Evolutionary conservation across 2,888 invertebrate species (phyloP).

Genomic region (Atherix ibis): DNA sequence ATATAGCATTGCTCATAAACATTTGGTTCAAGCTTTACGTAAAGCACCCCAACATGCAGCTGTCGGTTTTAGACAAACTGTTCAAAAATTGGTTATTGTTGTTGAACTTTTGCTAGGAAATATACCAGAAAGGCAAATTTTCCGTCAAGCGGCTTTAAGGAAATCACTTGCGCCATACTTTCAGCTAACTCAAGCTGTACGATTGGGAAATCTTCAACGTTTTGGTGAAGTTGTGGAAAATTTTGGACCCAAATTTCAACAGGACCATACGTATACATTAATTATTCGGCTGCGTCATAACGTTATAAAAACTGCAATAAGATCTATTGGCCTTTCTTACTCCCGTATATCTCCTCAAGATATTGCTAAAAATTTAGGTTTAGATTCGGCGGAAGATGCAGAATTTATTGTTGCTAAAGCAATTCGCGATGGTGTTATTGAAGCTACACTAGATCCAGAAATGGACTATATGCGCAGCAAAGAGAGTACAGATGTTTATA

Average conservation of each 20-base stretch:
- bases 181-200: constrained; percentile 91
- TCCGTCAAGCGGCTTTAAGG: constrained; percentile 78
- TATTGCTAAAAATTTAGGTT: constrained; percentile 81
- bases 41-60: constrained; percentile 97
- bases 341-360: constrained; percentile 90
- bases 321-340: constrained; percentile 91
- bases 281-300: constrained; percentile 93
- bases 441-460: constrained; percentile 90
- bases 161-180: constrained; percentile 89
- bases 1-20: constrained; percentile 94
- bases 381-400: constrained; percentile 94
- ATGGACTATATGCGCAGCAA: constrained; percentile 94
- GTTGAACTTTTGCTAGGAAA: constrained; percentile 92
- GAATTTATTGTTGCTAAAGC: constrained; percentile 98
- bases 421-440: constrained; percentile 95
- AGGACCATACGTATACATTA: constrained; percentile 89
- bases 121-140: constrained; percentile 91
- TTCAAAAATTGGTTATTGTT: constrained; percentile 86
- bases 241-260: constrained; percentile 80
- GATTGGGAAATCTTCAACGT: constrained; percentile 83
- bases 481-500: constrained; percentile 92
- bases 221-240: constrained; percentile 88
- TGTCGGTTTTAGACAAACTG: constrained; percentile 96
- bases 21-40: constrained; percentile 83
- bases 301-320: constrained; percentile 95